Conservation (phyloP, 2,888 invertebrate species). For the Clostera curtula region DNA sequence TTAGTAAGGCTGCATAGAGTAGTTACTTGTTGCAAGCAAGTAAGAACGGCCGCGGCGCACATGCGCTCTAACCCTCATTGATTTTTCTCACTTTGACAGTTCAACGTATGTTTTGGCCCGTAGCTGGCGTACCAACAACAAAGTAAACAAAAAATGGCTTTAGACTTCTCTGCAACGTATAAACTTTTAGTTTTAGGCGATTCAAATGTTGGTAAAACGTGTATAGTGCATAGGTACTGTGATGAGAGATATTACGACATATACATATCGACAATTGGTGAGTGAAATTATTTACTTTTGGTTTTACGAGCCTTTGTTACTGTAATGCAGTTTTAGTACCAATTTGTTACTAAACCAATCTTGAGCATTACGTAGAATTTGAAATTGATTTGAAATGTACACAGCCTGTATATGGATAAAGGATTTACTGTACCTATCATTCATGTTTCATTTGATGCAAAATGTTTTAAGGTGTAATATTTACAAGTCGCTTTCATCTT, state of each 20-base stretch:
- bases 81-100: conserved; percentile 72
- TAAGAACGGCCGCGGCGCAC: conserved; percentile 39
- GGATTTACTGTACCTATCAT: no score
- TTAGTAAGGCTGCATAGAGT: conserved; percentile 14
- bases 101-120: conserved; percentile 61
- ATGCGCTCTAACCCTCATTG: conserved; percentile 62
- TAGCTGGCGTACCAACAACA: conserved; percentile 50
- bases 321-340: conserved; percentile 43
- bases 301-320: conserved; percentile 56
- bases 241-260: conserved; percentile 93
- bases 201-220: conserved; percentile 93
- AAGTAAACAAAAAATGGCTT: conserved; percentile 80
- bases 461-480: no score
- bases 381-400: no score
- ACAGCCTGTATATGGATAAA: no score
- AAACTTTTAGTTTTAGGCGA: conserved; percentile 91
- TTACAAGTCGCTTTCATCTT: no score
- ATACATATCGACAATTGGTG: conserved; percentile 93
- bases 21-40: conserved; percentile 47
- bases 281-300: conserved; percentile 61
- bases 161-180: conserved; percentile 90
- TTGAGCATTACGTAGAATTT: conserved; percentile 36
- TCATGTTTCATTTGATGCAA: no score
- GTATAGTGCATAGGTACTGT: conserved; percentile 92
- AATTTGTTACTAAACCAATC: conserved; percentile 35